phyloP scores from a whole-genome alignment of 1,140 invertebrate genomes.

The Phthorimaea operculella region DNA sequence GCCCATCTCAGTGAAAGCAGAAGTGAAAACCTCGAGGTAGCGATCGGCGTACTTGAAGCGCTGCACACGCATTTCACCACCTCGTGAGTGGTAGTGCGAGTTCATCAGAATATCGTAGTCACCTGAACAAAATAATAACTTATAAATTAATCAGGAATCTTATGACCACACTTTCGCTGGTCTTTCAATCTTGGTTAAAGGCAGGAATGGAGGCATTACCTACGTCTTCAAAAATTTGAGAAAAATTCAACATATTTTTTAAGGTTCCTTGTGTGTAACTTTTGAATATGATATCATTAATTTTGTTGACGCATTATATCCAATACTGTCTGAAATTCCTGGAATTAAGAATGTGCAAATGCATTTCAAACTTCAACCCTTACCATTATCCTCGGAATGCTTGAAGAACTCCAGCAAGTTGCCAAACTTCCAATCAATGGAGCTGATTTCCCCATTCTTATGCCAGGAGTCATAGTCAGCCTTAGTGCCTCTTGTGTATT shows the following conservation, averaged over 20 bases:
- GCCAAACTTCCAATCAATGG: slow-evolving; percentile 66
- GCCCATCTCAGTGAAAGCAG: slow-evolving; percentile 56
- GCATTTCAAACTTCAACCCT: slow-evolving; percentile 18
- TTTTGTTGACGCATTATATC: no score
- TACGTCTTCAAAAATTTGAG: no score
- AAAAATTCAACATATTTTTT: no score
- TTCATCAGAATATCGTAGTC: slow-evolving; percentile 60
- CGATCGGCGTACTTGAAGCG: slow-evolving; percentile 51
- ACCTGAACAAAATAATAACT: slow-evolving; percentile 44
- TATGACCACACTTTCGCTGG: no score
- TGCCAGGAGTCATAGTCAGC: slow-evolving; percentile 69
- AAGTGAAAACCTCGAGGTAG: slow-evolving; percentile 46
- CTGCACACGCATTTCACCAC: slow-evolving; percentile 54
- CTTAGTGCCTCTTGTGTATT: slow-evolving; percentile 67
- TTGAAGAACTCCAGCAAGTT: slow-evolving; percentile 68
- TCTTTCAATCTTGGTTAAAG: no score
- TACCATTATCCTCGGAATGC: slow-evolving; percentile 66
- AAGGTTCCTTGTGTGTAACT: no score
- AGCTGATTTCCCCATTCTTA: slow-evolving; percentile 53
- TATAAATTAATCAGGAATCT: background rate
- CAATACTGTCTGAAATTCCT: no score
- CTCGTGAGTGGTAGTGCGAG: slow-evolving; percentile 54
- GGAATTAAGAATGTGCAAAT: no score
- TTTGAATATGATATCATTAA: no score
- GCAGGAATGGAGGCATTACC: no score